phyloP scores from a whole-genome alignment of 2,113 vertebrate genomes.

The Corynorhinus townsendii region DNA sequence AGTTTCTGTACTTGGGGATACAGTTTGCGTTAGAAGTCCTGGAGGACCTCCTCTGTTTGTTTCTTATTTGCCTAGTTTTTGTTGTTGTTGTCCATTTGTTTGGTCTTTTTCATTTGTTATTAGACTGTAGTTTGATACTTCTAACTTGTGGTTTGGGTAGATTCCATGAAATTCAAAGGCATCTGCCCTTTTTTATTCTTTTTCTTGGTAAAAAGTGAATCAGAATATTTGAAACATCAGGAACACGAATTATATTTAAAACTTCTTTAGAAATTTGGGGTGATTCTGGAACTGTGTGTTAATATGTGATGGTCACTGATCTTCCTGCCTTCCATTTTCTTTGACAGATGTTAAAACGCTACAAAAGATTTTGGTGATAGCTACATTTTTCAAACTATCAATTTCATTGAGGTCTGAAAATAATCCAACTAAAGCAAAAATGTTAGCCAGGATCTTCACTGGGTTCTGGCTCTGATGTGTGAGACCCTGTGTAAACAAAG shows the following conservation, averaged over 20 bases:
- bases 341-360: background rate
- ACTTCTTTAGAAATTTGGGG: background rate
- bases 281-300: background rate
- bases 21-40: slow-evolving; percentile 11
- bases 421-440: background rate
- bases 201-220: background rate
- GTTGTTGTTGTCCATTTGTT: background rate
- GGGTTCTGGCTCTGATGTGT: too few relatives aligned
- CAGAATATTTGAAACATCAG: background rate
- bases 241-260: slow-evolving; percentile 12
- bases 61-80: slow-evolving; percentile 44
- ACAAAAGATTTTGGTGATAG: background rate
- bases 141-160: slow-evolving; percentile 37
- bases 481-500: background rate
- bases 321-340: background rate
- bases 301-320: background rate
- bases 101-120: slow-evolving; percentile 27
- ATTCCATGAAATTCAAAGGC: slow-evolving; percentile 17
- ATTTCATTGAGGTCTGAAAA: background rate
- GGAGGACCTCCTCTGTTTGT: background rate
- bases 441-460: background rate
- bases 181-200: background rate
- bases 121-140: slow-evolving; percentile 45
- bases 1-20: background rate
- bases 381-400: background rate